Evolutionary conservation across 2,113 vertebrate species (phyloP).

Genomic region (Fulmarus glacialis): DNA sequence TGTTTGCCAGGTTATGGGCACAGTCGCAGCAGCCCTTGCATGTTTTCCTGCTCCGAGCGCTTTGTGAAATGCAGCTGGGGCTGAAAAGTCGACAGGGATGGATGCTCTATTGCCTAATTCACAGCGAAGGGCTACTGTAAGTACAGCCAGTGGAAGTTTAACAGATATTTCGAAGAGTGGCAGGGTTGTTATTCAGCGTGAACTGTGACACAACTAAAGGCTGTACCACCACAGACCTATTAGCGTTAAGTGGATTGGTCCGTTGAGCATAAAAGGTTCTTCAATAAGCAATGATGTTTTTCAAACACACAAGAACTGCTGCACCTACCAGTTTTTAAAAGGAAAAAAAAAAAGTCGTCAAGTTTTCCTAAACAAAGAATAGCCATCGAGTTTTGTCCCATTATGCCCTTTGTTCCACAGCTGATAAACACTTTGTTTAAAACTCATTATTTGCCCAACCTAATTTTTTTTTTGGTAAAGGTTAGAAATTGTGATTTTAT

Average conservation of each 20-base stretch:
- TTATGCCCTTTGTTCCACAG: background rate
- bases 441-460: background rate
- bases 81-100: background rate
- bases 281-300: background rate
- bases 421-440: background rate
- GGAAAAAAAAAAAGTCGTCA: background rate
- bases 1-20: background rate
- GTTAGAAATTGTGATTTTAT: background rate
- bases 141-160: background rate
- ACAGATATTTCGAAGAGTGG: background rate
- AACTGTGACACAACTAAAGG: background rate
- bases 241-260: background rate
- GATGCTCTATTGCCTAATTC: background rate
- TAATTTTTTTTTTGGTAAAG: background rate
- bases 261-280: background rate
- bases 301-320: background rate
- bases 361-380: background rate
- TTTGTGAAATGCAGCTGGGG: background rate
- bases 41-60: background rate
- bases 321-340: background rate
- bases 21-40: background rate
- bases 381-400: background rate
- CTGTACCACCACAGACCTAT: background rate
- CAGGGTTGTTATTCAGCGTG: background rate
- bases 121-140: background rate